Evolutionary conservation across 2,797 vertebrate genomes (phyloP), one percentile per base, ranked within the genome.

Genomic region (Philypnodon macrostomus): DNA sequence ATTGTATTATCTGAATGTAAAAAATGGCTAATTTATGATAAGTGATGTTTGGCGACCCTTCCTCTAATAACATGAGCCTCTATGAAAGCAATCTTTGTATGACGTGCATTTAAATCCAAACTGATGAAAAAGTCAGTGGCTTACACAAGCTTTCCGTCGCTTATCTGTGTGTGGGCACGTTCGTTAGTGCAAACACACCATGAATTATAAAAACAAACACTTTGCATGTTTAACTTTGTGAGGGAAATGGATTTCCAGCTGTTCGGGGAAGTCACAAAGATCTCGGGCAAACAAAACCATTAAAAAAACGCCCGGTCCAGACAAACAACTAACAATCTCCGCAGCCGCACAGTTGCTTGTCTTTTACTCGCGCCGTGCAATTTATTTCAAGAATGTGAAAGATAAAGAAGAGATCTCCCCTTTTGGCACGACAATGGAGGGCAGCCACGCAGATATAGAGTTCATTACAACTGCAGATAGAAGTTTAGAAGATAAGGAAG

Each of bases 181-280:
- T 73, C 57, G 51, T 59, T 36, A n/a, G 0, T 11, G 69, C 65
- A 75, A 79, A 80, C 73, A 69, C 49, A 16, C 30, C 58, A 62
- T 66, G 36, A 75, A 79, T 83, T 69, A 81, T 69, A 59, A 57
- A 76, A 74, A 77, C 63, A 74, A 71, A 73, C 61, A 63, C 46
- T 68, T 57, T 68, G 47, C 55, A 47, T 79, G 74, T 77, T 81
- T 75, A 67, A 67, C 67, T 71, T 67, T 51, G 53, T 36, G 48
- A 18, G 12, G 15, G 33, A 35, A 57, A 67, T 65, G 47, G 58
- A 63, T 78, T 76, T 70, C 68, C 72, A 73, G 73, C 67, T 67
- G 70, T 68, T 70, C 15, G 6, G 69, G 27, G 45, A 68, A 73
- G 50, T 53, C 53, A 51, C 14, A 58, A 16, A 67, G 53, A 76